These are phyloP conservation scores for Ormyrus nitidulus DNA, from an alignment of 2,888 invertebrate species.

Conservation along the genomic window DNA sequence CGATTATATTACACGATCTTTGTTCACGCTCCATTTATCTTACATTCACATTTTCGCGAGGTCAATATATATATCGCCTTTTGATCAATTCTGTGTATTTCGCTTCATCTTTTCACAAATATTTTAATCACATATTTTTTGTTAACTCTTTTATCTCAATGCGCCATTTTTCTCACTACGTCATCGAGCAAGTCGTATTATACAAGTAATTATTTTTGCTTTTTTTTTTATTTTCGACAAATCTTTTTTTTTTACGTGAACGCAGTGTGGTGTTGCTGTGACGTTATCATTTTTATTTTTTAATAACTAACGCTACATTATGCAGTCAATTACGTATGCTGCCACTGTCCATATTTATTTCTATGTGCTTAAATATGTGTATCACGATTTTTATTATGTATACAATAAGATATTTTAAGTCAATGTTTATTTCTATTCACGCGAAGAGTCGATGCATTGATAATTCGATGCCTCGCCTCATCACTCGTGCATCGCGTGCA, in stretches of 20 bases:
- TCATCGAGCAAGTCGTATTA: conserved; percentile 25
- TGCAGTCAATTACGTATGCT: conserved; percentile 62
- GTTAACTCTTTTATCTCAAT: conserved; percentile 19
- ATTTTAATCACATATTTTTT: conserved; percentile 20
- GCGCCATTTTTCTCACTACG: conserved; percentile 52
- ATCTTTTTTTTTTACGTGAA: conserved; percentile 66
- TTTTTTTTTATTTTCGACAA: conserved; percentile 45
- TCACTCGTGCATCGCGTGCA: conserved; percentile 10
- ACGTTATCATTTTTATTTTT: conserved; percentile 60
- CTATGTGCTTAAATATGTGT: conserved; percentile 62
- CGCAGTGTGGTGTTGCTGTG: conserved; percentile 73
- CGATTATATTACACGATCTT: conserved; percentile 38
- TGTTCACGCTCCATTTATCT: conserved; percentile 48
- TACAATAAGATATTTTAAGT: conserved; percentile 32
- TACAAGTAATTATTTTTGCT: conserved; percentile 56
- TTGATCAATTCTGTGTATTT: conserved; percentile 37
- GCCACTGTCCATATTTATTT: conserved; percentile 62
- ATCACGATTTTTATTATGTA: conserved; percentile 56
- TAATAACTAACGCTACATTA: conserved; percentile 62
- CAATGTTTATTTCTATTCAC: conserved; percentile 27
- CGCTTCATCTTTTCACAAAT: conserved; percentile 52
- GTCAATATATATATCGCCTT: conserved; percentile 28
- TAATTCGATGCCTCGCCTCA: conserved; percentile 41
- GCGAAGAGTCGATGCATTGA: conserved; percentile 26
- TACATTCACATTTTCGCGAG: conserved; percentile 45